Percentiles rank a stretch among this genome's conserved stretches.
phyloP scores from a whole-genome alignment of 1,140 invertebrate species.

The Macrobrachium nipponense region DNA sequence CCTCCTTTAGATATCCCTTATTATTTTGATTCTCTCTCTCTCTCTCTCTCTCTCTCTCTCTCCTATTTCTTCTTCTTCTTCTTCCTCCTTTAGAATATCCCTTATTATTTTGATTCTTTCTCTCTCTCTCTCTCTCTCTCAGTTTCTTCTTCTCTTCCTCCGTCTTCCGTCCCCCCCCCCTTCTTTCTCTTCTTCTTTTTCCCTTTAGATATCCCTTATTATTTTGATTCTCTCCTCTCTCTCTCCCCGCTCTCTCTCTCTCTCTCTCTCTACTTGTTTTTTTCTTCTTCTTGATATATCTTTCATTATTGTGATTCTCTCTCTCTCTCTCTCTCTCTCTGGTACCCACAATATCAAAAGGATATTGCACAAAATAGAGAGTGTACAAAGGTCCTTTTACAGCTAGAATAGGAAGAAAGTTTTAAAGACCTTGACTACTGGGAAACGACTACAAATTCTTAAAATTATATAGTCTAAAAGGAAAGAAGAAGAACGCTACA shows the following conservation, averaged over 20 bases:
- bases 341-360: not conserved
- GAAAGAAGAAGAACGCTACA: too few species aligned
- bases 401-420: too few species aligned
- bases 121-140: constrained; percentile 22
- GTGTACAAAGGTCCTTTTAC: too few species aligned
- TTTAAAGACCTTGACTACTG: too few species aligned
- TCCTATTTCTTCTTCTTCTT: constrained; percentile 4
- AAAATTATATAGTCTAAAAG: too few species aligned
- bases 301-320: not conserved
- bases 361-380: too few species aligned
- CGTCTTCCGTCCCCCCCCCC: not conserved
- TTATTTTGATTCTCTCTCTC: not conserved
- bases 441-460: too few species aligned
- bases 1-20: not conserved
- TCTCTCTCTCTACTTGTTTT: not conserved
- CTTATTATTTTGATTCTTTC: constrained; percentile 21
- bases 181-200: not conserved
- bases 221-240: not conserved
- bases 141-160: not conserved
- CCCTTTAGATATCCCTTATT: not conserved
- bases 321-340: constrained; percentile 3
- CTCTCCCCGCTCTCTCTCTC: not conserved
- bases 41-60: constrained; percentile 48
- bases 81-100: not conserved
- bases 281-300: not conserved